Evolutionary conservation across 1,140 invertebrate species (phyloP), one percentile per base, ranked within the genome.

Genomic region (Sinella curviseta): DNA sequence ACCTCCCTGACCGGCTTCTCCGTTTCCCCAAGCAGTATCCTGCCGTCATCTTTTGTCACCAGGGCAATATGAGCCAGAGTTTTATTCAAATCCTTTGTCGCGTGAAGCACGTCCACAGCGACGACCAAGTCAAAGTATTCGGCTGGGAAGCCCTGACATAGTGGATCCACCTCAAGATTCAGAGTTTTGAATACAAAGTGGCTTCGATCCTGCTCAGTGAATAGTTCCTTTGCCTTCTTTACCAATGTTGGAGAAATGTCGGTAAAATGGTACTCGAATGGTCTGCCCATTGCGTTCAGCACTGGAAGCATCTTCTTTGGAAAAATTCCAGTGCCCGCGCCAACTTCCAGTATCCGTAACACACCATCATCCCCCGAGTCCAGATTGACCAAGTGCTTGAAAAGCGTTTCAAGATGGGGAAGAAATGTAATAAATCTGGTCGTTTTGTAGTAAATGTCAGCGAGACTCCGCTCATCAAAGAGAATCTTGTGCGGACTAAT

Each of bases 161-260:
- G 39, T 24, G 77, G 77, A n/a, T 77, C 77, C 0, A 34, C 28
- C 20, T 77, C 77, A 1, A 77, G 35, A 39, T 77, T 67, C 4
- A 77, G 34, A 26, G 67, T 20, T 77, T 70, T 67, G 26, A 36
- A 77, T 0, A 16, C 30, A 24, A 77, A 26, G 20, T 28, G 36
- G 28, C 36, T 77, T n/a, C n/a, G n/a, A n/a, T n/a, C 26, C 77
- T 31, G 39, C n/a, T n/a, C n/a, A n/a, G n/a, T n/a, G n/a, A n/a
- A n/a, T n/a, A n/a, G n/a, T 35, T 77, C 67, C 12, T 31, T 60
- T 39, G 39, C 70, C 0, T 55, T 65, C 16, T 67, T 31, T 30
- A n/a, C n/a, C n/a, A 77, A 67, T n/a, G 67, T 31, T 14, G 77
- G 77, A 17, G 77, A 77, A 31, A 77, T 77, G 34, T 77, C 77